Evolutionary conservation across 1,140 invertebrate genomes (phyloP), one percentile per base, ranked within the genome.

Genomic region (Kradibia gibbosae): DNA sequence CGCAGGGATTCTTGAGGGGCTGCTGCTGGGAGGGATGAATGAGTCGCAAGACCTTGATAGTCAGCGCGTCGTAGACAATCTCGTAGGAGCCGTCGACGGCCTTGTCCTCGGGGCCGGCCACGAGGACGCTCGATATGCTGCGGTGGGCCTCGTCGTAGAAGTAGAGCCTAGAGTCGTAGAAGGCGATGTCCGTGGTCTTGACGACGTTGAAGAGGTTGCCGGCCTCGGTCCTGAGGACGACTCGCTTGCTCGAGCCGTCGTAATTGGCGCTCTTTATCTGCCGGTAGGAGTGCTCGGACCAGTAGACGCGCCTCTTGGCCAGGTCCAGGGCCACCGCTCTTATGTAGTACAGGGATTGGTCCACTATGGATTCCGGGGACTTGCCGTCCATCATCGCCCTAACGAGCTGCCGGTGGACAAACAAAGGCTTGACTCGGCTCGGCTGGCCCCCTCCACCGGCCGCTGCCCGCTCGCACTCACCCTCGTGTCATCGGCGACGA

Each of bases 401-500:
- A 10, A 81, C 8, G 0, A 81, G 42, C 80, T 81, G 48, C 8
- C 4, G 17, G 25, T 20, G 42, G 15, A 34, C 53, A 45, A 62
- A 65, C 3, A 36, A 53, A 48, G 53, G 36, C 13, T 20, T 74
- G 31, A 28, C 25, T 39, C 4, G 15, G 34, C 20, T 36, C 0
- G 8, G 10, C 17, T n/a, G n/a, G n/a, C n/a, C n/a, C n/a, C n/a
- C n/a, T n/a, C 42, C 17, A 42, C 36, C 2, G 55, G 11, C 17
- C 13, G 17, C 31, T 10, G 0, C 28, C 13, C 36, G 4, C n/a
- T 34, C 28, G 62, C n/a, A 70, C 65, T 5, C 45, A 81, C 80
- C 50, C 65, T 81, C n/a, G 20, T 42, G 11, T 67, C 72, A 71
- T 81, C 80, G 4, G 80, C 80, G 3, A 81, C 57, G n/a, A 81